Conservation (phyloP, 2,888 invertebrate genomes). For the Lapara coniferarum region DNA sequence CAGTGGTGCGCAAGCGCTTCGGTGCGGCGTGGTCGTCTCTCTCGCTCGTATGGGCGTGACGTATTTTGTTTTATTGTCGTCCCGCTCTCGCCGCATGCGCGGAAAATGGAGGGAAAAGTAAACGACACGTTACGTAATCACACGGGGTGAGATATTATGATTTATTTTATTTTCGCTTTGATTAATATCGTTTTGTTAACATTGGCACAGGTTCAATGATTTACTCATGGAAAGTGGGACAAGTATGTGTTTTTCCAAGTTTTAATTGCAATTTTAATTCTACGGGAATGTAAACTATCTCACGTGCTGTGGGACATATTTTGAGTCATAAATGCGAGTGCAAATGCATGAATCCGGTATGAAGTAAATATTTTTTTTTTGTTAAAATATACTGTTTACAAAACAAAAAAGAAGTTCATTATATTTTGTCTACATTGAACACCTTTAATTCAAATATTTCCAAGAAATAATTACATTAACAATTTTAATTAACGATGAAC, state of each 20-base stretch:
- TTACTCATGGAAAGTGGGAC: slow-evolving; percentile 29
- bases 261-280: slow-evolving; percentile 7
- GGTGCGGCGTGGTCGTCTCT: slow-evolving; percentile 41
- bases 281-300: background rate
- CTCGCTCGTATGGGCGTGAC: slow-evolving; percentile 49
- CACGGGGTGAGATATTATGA: slow-evolving; percentile 65
- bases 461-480: background rate
- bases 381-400: no score
- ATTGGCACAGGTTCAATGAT: slow-evolving; percentile 65
- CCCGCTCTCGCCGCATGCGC: slow-evolving; percentile 54
- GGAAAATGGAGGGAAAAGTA: slow-evolving; percentile 72
- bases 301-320: background rate
- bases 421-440: background rate
- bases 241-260: slow-evolving; percentile 25
- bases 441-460: background rate
- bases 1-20: slow-evolving; percentile 73
- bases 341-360: no score
- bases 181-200: slow-evolving; percentile 64
- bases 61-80: slow-evolving; percentile 38
- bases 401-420: no score
- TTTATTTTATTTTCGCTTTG: slow-evolving; percentile 73
- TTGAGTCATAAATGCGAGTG: background rate
- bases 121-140: slow-evolving; percentile 64
- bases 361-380: no score
- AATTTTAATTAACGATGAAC: background rate